Evolutionary conservation across 2,797 vertebrate species (phyloP).

Genomic region (Myotis planiceps): DNA sequence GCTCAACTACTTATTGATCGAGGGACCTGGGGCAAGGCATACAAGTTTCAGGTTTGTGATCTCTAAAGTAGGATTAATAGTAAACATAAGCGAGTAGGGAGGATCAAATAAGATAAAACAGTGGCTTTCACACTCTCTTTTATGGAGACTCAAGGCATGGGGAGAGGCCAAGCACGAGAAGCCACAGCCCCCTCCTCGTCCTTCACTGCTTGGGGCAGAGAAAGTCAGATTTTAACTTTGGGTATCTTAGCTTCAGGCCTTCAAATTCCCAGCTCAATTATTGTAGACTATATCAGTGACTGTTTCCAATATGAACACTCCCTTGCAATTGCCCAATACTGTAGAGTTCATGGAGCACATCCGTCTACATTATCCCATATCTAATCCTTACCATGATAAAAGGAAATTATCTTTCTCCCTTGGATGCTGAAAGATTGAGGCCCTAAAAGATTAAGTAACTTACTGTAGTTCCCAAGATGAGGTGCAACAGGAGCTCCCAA

Average conservation of each 20-base stretch:
- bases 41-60: neutral
- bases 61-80: conserved; percentile 17
- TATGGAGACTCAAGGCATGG: neutral
- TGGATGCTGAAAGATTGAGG: neutral
- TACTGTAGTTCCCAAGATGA: neutral
- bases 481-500: neutral
- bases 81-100: neutral
- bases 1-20: neutral
- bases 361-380: neutral
- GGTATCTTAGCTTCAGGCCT: neutral
- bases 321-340: rapidly evolving
- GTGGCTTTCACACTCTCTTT: neutral
- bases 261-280: neutral
- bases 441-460: neutral
- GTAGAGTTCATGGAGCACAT: neutral
- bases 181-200: rapidly evolving
- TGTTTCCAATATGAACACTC: neutral
- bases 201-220: neutral
- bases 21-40: neutral
- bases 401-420: neutral
- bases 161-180: neutral
- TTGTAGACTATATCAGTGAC: neutral
- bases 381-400: neutral
- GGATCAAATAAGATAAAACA: neutral
- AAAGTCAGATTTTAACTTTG: neutral